Evolutionary conservation across 2,113 vertebrate species (phyloP).

Genomic region (Actenoides hombroni): DNA sequence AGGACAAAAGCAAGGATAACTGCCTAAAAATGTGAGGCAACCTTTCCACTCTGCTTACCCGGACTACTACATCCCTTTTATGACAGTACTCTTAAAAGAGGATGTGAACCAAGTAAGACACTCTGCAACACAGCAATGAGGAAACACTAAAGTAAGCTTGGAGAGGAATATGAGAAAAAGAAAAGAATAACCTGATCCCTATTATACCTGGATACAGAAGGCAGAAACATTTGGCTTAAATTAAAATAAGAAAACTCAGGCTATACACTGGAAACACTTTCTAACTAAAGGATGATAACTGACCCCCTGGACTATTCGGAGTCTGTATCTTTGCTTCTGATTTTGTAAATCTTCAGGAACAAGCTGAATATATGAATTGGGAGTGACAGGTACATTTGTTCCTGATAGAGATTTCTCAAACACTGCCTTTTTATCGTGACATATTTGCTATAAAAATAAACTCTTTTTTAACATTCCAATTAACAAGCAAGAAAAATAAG

Average conservation of each 20-base stretch:
- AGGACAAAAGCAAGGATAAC: not conserved
- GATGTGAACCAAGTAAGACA: not conserved
- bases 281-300: not conserved
- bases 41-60: not conserved
- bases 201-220: not conserved
- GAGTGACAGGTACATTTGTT: not conserved
- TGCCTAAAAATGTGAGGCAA: not conserved
- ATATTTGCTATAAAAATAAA: not conserved
- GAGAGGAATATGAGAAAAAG: not conserved
- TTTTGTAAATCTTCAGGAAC: not conserved
- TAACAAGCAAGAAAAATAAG: not conserved
- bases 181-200: not conserved
- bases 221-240: constrained; percentile 2
- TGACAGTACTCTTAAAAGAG: not conserved
- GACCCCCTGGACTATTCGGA: not conserved
- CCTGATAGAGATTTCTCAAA: not conserved
- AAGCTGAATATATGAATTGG: not conserved
- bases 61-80: not conserved
- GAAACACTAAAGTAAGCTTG: not conserved
- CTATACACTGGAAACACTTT: not conserved
- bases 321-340: not conserved
- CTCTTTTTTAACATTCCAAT: not conserved
- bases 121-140: not conserved
- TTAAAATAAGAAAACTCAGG: not conserved
- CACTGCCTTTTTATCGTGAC: not conserved